Evolutionary conservation across 2,797 vertebrate species (phyloP).

Genomic region (Pygocentrus nattereri): DNA sequence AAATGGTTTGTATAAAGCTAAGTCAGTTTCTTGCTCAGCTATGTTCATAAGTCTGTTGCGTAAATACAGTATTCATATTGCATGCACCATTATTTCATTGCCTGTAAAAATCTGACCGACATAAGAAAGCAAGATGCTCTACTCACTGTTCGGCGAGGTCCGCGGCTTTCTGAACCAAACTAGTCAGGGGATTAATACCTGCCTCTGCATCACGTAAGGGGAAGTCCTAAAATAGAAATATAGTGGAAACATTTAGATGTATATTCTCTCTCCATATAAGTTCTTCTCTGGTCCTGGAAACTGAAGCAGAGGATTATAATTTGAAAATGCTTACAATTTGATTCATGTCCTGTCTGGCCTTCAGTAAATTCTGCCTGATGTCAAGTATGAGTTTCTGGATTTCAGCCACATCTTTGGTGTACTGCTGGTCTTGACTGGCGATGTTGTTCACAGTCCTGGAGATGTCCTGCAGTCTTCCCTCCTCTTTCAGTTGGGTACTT

Average conservation of each 20-base stretch:
- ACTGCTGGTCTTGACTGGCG: constrained; percentile 66
- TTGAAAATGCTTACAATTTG: constrained; percentile 72
- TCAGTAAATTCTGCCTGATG: constrained; percentile 76
- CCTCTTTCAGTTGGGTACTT: constrained; percentile 69
- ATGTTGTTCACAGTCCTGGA: constrained; percentile 57
- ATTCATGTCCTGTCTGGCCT: constrained; percentile 67
- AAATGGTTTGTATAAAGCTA: no score
- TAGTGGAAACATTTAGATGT: background rate
- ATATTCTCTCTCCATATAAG: background rate
- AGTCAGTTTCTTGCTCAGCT: no score
- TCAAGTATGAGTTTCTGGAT: constrained; percentile 72
- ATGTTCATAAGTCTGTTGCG: no score
- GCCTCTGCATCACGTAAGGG: constrained; percentile 61
- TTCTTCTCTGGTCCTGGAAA: background rate
- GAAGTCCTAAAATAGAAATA: constrained; percentile 64
- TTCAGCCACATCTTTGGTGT: constrained; percentile 73
- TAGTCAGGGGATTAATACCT: constrained; percentile 66
- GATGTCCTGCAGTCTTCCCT: constrained; percentile 72
- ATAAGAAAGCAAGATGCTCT: background rate
- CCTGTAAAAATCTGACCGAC: no score
- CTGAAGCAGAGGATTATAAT: background rate
- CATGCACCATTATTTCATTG: no score
- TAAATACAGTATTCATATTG: no score
- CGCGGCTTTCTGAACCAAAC: constrained; percentile 80
- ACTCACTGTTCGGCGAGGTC: constrained; percentile 80